Conservation (phyloP, 2,888 invertebrate species). For the Cremastobaeus sp. region DNA sequence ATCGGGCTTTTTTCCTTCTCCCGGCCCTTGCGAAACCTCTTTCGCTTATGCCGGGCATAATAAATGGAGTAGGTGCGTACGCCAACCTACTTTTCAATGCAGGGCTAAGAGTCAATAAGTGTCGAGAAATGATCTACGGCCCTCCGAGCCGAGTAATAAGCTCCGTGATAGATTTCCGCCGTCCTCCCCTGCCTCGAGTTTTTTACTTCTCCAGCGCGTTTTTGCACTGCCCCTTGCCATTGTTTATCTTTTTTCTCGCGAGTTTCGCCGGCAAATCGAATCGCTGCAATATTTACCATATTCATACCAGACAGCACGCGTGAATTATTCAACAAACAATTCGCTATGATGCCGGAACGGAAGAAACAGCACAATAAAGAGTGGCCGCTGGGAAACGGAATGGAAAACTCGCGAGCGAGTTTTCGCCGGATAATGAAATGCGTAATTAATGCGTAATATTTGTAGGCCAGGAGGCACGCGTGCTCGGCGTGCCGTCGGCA, state of each 20-base stretch:
- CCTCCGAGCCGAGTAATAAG: slow-evolving; percentile 67
- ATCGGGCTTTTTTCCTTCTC: slow-evolving; percentile 21
- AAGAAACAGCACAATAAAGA: too few species aligned
- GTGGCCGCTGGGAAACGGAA: slow-evolving; percentile 54
- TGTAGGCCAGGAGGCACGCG: slow-evolving; percentile 18
- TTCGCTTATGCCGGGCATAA: slow-evolving; percentile 59
- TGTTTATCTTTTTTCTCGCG: slow-evolving; percentile 14
- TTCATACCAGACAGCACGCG: slow-evolving; percentile 63
- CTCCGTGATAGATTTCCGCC: slow-evolving; percentile 52
- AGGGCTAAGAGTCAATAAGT: slow-evolving; percentile 77
- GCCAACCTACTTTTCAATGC: slow-evolving; percentile 76
- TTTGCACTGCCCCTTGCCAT: slow-evolving; percentile 4
- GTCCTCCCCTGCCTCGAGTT: slow-evolving; percentile 3
- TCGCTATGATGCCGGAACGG: slow-evolving; percentile 29
- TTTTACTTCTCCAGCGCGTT: neutral
- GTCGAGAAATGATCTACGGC: slow-evolving; percentile 76
- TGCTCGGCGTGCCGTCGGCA: slow-evolving; percentile 4
- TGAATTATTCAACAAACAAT: slow-evolving; percentile 70
- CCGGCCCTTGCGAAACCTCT: slow-evolving; percentile 31
- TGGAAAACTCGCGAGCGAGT: slow-evolving; percentile 12
- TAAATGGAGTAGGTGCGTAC: slow-evolving; percentile 63
- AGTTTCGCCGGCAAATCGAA: slow-evolving; percentile 36
- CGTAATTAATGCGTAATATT: slow-evolving; percentile 45
- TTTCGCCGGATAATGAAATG: slow-evolving; percentile 37
- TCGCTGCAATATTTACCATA: slow-evolving; percentile 67